Base-by-base conservation (phyloP, 2,113 vertebrate genomes). In the Brachirus orientalis region DNA sequence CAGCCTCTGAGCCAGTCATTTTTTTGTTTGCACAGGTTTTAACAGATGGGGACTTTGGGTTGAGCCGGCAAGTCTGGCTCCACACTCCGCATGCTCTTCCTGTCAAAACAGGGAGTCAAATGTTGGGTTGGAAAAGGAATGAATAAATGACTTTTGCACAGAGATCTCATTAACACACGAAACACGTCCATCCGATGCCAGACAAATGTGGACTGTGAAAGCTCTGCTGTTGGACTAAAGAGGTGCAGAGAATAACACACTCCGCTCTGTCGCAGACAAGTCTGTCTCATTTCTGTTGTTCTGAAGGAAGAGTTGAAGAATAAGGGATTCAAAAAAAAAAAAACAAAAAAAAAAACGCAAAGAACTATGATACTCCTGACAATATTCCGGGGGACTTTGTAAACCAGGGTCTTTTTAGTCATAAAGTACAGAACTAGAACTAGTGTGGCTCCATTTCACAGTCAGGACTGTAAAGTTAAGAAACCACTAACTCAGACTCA, bases 401-500 rank as follows among this genome's bases (percentile, higher is more conserved):
- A 93, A 94, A 93, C 94, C 93, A 94, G 95, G 94, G 93, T 82
- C 73, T 77, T 90, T 91, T 90, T 92, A 77, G 93, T 94, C 93
- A 92, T 95, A 91, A 94, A 83, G 91, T 91, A 77, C 94, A 94
- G 93, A 92, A 93, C 66, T 82, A 88, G 82, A 85, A 82, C 75
- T 94, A 93, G 94, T 92, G 95, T 72, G 75, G 83, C 78, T 82
- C 92, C 92, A 93, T 93, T 93, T 90, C 91, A 93, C 90, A 94
- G 92, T 93, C 92, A 94, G 94, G 94, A 94, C 93, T 95, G 93
- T 94, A 94, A 92, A 92, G 92, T 93, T 92, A 95, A 88, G 86
- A 84, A 91, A 92, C 96, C 96, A 96, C 95, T 96, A 96, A 96
- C 96, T 96, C 95, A 97, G 95, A 97, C 97, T 96, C 97, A 96